Evolutionary conservation across 2,113 vertebrate species (phyloP).

Genomic region (Osmerus mordax): DNA sequence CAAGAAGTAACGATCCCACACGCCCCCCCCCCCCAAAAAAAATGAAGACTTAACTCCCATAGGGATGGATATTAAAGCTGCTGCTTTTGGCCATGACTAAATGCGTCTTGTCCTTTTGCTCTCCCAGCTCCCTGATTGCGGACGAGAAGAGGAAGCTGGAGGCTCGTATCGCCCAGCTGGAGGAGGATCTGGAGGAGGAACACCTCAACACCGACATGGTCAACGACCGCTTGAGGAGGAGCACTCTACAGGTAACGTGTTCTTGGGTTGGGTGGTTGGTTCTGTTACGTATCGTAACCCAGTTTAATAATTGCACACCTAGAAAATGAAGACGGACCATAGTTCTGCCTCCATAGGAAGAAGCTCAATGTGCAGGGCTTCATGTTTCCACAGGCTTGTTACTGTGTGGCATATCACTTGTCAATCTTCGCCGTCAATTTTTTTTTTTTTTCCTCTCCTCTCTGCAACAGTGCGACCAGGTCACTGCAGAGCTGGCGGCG

Average conservation of each 20-base stretch:
- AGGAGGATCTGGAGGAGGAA: conserved; percentile 95
- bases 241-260: conserved; percentile 59
- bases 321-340: not conserved
- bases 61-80: no score
- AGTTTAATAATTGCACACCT: not conserved
- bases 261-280: not conserved
- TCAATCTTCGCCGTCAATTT: not conserved
- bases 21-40: not conserved
- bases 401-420: not conserved
- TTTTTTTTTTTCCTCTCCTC: not conserved
- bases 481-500: conserved; percentile 80
- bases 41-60: no score
- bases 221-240: conserved; percentile 78
- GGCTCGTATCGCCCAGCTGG: conserved; percentile 86
- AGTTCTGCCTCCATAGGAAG: no score
- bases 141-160: conserved; percentile 92
- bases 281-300: not conserved
- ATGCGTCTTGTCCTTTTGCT: not conserved
- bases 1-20: conserved; percentile 78
- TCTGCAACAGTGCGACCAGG: conserved; percentile 79
- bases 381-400: no score
- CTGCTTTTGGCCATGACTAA: not conserved
- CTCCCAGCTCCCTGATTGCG: conserved; percentile 51
- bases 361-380: no score
- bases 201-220: conserved; percentile 85